Percentiles rank a stretch among this genome's conserved stretches.
phyloP scores from a whole-genome alignment of 1,140 invertebrate species.

The Epicauta chinensis region DNA sequence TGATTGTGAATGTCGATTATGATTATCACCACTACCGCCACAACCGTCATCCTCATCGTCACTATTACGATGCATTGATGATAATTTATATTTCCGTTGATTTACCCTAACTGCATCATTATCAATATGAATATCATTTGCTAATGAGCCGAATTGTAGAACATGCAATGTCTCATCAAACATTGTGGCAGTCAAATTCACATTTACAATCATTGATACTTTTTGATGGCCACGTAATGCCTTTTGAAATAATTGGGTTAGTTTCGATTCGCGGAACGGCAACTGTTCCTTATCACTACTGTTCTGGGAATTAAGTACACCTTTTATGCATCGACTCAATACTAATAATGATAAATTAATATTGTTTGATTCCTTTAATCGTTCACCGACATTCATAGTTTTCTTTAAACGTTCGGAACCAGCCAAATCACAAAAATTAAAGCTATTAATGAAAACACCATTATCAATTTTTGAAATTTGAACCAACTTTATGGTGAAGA shows the following conservation, averaged over 20 bases:
- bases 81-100: no score
- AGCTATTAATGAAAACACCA: conserved; percentile 34
- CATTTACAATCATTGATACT: no score
- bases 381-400: conserved; percentile 72
- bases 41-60: no score
- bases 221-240: conserved; percentile 70
- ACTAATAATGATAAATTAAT: conserved; percentile 88
- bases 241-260: conserved; percentile 65
- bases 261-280: conserved; percentile 76
- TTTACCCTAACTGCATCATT: no score
- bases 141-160: no score
- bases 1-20: no score
- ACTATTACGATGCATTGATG: no score
- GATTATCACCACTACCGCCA: no score
- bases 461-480: conserved; percentile 21
- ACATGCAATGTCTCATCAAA: conserved; percentile 78
- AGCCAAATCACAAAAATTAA: conserved; percentile 86
- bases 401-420: conserved; percentile 84
- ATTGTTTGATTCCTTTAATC: conserved; percentile 80
- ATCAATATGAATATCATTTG: no score
- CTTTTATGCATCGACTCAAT: conserved; percentile 76
- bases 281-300: no score
- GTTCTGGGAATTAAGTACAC: conserved; percentile 43
- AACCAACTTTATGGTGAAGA: conserved; percentile 78
- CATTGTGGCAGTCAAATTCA: conserved; percentile 61